These are phyloP conservation scores for Pomacea canaliculata DNA, from an alignment of 2,888 invertebrate genomes.

Conservation along the genomic window DNA sequence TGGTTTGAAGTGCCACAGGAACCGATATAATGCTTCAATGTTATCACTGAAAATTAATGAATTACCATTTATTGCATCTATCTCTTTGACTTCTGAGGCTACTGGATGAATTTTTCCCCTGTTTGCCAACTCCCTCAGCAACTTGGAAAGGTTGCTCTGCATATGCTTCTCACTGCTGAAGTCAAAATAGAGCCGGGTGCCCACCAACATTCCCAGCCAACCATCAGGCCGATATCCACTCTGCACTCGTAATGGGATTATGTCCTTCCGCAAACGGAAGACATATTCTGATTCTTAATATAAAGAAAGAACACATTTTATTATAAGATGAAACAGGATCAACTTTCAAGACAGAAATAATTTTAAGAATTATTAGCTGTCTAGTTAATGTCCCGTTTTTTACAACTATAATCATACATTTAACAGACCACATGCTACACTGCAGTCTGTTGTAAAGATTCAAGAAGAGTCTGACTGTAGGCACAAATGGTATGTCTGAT, in stretches of 20 bases:
- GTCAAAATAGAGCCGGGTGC: slow-evolving; percentile 65
- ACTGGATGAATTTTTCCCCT: slow-evolving; percentile 48
- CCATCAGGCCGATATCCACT: slow-evolving; percentile 64
- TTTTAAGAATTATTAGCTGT: too few species aligned
- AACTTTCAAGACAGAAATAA: too few species aligned
- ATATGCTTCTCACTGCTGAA: slow-evolving; percentile 49
- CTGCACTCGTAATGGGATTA: slow-evolving; percentile 65
- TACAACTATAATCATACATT: too few species aligned
- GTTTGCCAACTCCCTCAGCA: slow-evolving; percentile 59
- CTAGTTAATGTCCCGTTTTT: too few species aligned
- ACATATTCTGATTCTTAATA: slow-evolving; percentile 67
- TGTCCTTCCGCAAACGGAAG: slow-evolving; percentile 62
- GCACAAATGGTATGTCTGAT: too few species aligned
- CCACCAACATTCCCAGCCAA: slow-evolving; percentile 68
- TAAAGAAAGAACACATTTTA: neutral
- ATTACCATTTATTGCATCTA: slow-evolving; percentile 22
- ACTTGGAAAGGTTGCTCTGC: slow-evolving; percentile 48
- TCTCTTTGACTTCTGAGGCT: neutral
- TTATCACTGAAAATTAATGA: too few species aligned
- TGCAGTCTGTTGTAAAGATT: too few species aligned
- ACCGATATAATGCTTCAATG: too few species aligned
- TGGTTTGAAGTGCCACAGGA: too few species aligned
- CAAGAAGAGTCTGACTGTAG: too few species aligned
- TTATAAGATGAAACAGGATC: neutral
- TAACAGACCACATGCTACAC: too few species aligned